A percentile compares a stretch with the other conserved stretches of the same genome.
Evolutionary conservation across 2,113 vertebrate genomes (phyloP).

Genomic region (Pipra filicauda): DNA sequence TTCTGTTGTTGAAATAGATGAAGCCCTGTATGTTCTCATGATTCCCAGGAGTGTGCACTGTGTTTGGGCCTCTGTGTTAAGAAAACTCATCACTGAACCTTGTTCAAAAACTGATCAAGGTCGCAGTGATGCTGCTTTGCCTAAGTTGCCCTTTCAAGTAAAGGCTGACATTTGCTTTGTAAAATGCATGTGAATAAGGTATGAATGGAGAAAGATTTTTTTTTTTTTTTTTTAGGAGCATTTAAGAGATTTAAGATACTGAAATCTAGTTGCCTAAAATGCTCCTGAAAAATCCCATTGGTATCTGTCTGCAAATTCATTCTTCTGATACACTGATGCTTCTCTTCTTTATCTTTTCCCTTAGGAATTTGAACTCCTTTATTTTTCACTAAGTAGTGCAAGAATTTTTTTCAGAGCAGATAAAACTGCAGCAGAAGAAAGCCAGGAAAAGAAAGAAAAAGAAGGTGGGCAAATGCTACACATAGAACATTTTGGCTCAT

Average conservation of each 20-base stretch:
- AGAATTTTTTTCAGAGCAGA: conserved; percentile 99
- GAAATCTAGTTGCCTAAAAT: not conserved
- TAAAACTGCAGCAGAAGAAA: conserved; percentile 97
- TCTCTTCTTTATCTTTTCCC: conserved; percentile 7
- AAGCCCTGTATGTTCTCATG: not conserved
- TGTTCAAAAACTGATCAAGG: not conserved
- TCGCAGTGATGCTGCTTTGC: not conserved
- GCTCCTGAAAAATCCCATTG: not conserved
- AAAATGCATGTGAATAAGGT: not conserved
- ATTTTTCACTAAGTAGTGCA: conserved; percentile 97
- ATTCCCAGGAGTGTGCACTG: not conserved
- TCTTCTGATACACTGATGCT: not conserved
- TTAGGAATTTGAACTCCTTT: conserved; percentile 97
- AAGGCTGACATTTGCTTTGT: not conserved
- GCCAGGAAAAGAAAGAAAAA: conserved; percentile 92
- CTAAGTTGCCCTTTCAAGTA: not conserved
- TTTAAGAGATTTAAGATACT: not conserved
- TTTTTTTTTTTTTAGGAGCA: not conserved
- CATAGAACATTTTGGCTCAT: rapidly evolving
- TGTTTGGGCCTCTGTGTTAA: not conserved
- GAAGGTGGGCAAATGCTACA: conserved; percentile 74
- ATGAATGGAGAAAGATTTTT: not conserved
- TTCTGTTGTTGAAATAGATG: not conserved
- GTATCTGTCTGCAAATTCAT: not conserved
- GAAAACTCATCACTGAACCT: not conserved